Evolutionary conservation across 2,797 vertebrate species (phyloP), one percentile per base, ranked within the genome.

Genomic region (Alcedo atthis): DNA sequence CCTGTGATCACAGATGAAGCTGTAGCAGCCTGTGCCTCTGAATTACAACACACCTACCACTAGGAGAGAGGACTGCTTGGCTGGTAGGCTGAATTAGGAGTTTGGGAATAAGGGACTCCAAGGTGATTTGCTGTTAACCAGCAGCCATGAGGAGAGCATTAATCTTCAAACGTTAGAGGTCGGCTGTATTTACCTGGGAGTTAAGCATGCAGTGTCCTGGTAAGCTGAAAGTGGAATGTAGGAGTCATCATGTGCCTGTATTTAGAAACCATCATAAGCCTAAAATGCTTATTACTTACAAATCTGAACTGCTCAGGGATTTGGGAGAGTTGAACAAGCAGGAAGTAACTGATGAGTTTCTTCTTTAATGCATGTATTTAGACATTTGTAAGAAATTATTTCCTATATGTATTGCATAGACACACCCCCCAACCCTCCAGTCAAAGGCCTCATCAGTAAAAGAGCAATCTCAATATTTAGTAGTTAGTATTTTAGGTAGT

Each of bases 261-360:
- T 94, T 96, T 96, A 90, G 93, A 95, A 88, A 51, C 61, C 12
- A 9, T 21, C 57, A 82, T 92, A 88, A 92, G 75, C 79, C 48
- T 83, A 79, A 87, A 90, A 78, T 77, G 55, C 57, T 94, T 66
- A 75, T 62, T 83, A 71, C 73, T 79, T 83, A 55, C 6, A 67
- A 73, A 78, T 83, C 66, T 71, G 43, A 95, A 62, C 43, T 80
- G 62, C 73, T 71, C n/a, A 13, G 63, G 15, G 35, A 82, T 84
- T 77, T 77, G 19, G 68, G 63, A 88, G 70, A 76, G 42, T 66
- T 66, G 20, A 85, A 37, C 77, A 85, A 81, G 55, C 17, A 71
- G 46, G 35, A 5, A 87, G 43, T 33, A 80, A 66, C 21, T 40
- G 40, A 30, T 71, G 10, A 10, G 43, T 46, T 61, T 85, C 54